phyloP scores from a whole-genome alignment of 53 echinoderm and acorn worm genomes.

The Paracentrotus lividus region DNA sequence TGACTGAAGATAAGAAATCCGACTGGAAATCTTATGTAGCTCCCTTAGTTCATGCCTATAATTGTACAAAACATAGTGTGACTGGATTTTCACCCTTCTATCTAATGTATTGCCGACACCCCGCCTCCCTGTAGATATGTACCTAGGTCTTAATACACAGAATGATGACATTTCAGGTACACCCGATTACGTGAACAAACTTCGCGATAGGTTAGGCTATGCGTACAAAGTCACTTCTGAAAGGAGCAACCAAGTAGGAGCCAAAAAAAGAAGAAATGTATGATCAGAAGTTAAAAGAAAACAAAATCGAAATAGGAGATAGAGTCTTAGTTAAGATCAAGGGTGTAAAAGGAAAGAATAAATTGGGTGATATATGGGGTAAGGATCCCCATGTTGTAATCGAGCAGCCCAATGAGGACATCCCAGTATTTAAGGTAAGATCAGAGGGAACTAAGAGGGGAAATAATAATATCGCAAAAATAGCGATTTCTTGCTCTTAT shows the following conservation, averaged over 20 bases:
- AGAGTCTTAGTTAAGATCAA: conserved; percentile 59
- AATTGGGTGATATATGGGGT: conserved; percentile 63
- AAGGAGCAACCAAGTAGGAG: neutral
- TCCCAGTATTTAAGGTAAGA: conserved; percentile 62
- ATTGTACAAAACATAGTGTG: conserved; percentile 66
- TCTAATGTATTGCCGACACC: conserved; percentile 80
- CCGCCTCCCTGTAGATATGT: conserved; percentile 70
- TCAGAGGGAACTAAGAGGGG: conserved; percentile 21
- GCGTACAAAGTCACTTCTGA: conserved; percentile 59
- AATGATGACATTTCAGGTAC: neutral
- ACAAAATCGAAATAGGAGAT: conserved; percentile 41
- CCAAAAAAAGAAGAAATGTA: neutral
- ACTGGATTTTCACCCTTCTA: conserved; percentile 77
- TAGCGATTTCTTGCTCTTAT: too few relatives aligned
- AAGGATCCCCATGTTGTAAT: conserved; percentile 42
- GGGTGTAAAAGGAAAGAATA: conserved; percentile 64
- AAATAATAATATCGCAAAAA: too few relatives aligned
- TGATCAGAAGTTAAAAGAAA: neutral
- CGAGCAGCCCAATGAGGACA: conserved; percentile 35
- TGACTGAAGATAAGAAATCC: conserved; percentile 53
- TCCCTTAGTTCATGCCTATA: conserved; percentile 78
- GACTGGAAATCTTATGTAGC: conserved; percentile 79
- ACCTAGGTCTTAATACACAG: conserved; percentile 26
- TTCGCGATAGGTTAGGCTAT: conserved; percentile 55
- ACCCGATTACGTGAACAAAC: conserved; percentile 38